Percentiles rank a stretch among this genome's conserved stretches.
These are phyloP conservation scores for Syritta pipiens DNA, from an alignment of 2,888 invertebrate genomes.

Conservation along the genomic window DNA sequence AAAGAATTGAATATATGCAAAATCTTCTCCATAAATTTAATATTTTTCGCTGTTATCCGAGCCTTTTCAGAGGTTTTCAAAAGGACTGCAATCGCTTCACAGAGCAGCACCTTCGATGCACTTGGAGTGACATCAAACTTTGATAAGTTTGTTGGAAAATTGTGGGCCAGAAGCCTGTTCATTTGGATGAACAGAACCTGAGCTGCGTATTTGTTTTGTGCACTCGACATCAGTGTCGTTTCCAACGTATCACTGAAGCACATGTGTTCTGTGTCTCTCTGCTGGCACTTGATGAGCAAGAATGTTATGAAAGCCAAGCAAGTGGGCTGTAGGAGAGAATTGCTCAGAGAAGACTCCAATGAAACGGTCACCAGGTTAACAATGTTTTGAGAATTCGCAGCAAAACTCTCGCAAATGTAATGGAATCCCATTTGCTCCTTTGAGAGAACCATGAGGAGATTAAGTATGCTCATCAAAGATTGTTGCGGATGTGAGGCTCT, in stretches of 20 bases:
- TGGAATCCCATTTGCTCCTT: constrained; percentile 72
- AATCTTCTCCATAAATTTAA: constrained; percentile 72
- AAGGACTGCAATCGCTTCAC: constrained; percentile 74
- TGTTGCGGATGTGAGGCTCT: constrained; percentile 56
- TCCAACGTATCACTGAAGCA: constrained; percentile 66
- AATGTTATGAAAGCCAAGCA: constrained; percentile 71
- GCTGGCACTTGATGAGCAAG: constrained; percentile 72
- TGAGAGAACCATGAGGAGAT: constrained; percentile 71
- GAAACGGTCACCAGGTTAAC: constrained; percentile 71
- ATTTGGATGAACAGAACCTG: constrained; percentile 70
- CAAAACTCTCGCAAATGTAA: constrained; percentile 71
- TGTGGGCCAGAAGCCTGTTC: constrained; percentile 71
- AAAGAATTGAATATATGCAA: constrained; percentile 73
- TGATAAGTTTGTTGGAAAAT: constrained; percentile 70
- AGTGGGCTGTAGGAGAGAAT: constrained; percentile 70
- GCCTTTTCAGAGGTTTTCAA: constrained; percentile 73
- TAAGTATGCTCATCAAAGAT: constrained; percentile 58
- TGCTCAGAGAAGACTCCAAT: constrained; percentile 59
- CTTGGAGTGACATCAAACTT: constrained; percentile 72
- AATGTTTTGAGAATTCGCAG: constrained; percentile 63
- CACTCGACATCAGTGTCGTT: constrained; percentile 15
- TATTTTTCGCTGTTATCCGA: constrained; percentile 71
- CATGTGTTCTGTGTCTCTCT: constrained; percentile 48
- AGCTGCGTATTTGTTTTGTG: constrained; percentile 45
- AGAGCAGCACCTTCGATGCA: constrained; percentile 71